Evolutionary conservation across 2,113 vertebrate genomes (phyloP).

Genomic region (Mirza zaza): DNA sequence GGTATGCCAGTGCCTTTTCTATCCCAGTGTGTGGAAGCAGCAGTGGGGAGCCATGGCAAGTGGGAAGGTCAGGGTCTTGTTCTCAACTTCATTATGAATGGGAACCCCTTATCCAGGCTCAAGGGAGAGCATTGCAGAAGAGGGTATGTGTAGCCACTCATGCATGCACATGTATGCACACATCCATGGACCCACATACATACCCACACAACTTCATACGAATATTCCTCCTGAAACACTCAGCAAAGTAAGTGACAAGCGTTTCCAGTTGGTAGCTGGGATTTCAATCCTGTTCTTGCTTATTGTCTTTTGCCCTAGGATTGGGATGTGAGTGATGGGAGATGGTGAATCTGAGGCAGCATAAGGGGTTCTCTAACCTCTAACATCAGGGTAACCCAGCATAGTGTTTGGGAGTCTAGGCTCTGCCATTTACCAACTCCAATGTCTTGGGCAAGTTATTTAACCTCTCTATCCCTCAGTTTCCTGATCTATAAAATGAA

Average conservation of each 20-base stretch:
- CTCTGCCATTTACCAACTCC: background rate
- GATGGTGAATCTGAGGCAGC: background rate
- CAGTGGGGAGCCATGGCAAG: background rate
- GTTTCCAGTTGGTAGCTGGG: background rate
- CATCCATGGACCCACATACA: background rate
- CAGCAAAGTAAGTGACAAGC: background rate
- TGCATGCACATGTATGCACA: background rate
- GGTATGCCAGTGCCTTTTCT: background rate
- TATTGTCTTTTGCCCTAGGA: background rate
- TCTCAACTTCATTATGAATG: background rate
- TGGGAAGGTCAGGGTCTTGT: background rate
- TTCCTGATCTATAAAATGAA: slow-evolving; percentile 28
- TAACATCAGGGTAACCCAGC: background rate
- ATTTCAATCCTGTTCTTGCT: background rate
- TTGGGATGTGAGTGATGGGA: background rate
- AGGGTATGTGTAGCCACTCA: background rate
- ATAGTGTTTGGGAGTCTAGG: background rate
- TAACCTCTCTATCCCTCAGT: background rate
- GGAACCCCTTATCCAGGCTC: background rate
- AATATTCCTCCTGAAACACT: background rate
- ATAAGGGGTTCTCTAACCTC: background rate
- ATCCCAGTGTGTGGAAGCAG: background rate
- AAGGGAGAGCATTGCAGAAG: background rate
- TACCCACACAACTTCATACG: background rate
- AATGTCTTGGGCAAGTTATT: background rate